Base-by-base conservation (phyloP, 2,888 invertebrate genomes). In the Anaspis maculata region DNA sequence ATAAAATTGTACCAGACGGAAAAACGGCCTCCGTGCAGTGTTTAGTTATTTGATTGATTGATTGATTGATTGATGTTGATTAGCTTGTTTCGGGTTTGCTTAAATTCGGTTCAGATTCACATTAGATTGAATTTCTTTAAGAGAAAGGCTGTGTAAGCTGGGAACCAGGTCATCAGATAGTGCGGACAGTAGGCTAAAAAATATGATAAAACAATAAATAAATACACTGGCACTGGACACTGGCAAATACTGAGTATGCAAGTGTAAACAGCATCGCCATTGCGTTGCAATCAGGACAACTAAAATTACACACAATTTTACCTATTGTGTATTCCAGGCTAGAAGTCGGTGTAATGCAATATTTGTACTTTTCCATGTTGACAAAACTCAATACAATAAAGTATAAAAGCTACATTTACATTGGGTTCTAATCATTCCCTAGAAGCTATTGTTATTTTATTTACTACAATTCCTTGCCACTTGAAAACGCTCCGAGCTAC, bases 281-380 rank as follows among this genome's bases (percentile, higher is more conserved):
- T 34, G 42, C 39, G 42, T 42, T 36, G 39, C 38, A 33, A 27
- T 37, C 39, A 39, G 34, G 41, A 42, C 39, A 42, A 39, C 37
- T 37, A 28, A 42, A 40, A 42, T 39, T 52, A 53, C 54, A 60
- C 60, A 60, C 58, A 61, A 61, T 61, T 57, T 57, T 58, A n/a
- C n/a, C n/a, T n/a, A 61, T 64, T 63, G 61, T 62, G 59, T 61
- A 61, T 59, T 62, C 61, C 64, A 63, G 62, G 62, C 64, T 64
- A 65, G 61, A 61, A 61, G 64, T 64, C 63, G 61, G 64, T 71
- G 70, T 71, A 70, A 68, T 70, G 70, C 71, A 71, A 71, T 72
- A 71, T 72, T 72, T 72, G 71, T 72, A 72, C 72, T 72, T 72
- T 72, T 72, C 70, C 71, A 71, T 71, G 71, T 72, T 70, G 69